phyloP scores from a whole-genome alignment of 2,113 vertebrate species.

The Todiramphus chloris region DNA sequence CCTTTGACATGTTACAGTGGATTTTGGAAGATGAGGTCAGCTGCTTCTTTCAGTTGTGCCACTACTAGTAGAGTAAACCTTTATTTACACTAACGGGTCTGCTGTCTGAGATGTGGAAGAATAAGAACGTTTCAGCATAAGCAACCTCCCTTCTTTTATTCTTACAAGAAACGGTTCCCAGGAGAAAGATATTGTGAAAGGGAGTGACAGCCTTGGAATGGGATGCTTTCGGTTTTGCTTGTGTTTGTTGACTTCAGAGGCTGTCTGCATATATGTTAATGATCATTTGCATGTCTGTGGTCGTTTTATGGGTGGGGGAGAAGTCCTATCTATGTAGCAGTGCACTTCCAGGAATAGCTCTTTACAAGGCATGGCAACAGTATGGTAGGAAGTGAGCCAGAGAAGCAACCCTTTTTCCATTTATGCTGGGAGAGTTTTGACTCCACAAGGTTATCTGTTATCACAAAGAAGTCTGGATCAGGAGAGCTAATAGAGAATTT shows the following conservation, averaged over 20 bases:
- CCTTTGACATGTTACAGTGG: background rate
- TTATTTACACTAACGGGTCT: background rate
- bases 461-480: conserved; percentile 17
- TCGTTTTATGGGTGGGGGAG: conserved; percentile 46
- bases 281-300: conserved; percentile 42
- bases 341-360: conserved; percentile 21
- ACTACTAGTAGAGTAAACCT: background rate
- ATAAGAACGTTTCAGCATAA: background rate
- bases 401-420: background rate
- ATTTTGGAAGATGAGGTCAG: background rate
- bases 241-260: background rate
- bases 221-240: background rate
- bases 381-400: background rate
- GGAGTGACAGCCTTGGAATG: conserved; percentile 54
- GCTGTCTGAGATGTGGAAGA: background rate
- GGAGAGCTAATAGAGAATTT: conserved; percentile 11
- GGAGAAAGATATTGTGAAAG: conserved; percentile 65
- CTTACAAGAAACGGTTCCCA: conserved; percentile 67
- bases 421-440: background rate
- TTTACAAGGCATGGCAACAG: conserved; percentile 61
- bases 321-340: conserved; percentile 29
- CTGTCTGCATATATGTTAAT: background rate
- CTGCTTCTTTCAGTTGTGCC: background rate
- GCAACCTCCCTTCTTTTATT: conserved; percentile 7
- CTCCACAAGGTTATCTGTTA: conserved; percentile 21